Percentiles rank a stretch among this genome's conserved stretches.
phyloP scores from a whole-genome alignment of 2,113 vertebrate genomes.

The Mugil cephalus region DNA sequence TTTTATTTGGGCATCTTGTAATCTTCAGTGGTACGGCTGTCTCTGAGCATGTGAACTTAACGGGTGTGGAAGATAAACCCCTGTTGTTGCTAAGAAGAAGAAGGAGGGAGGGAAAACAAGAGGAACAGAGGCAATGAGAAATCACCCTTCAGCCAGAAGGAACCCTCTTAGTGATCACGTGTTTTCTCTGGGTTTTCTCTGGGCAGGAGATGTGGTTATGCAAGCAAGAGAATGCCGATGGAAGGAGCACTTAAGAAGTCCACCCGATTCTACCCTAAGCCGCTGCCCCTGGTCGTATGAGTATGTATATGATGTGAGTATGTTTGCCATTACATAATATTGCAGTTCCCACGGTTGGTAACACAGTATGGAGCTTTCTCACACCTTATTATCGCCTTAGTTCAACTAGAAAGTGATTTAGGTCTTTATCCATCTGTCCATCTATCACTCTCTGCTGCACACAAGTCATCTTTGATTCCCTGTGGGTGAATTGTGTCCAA shows the following conservation, averaged over 20 bases:
- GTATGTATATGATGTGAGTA: constrained; percentile 21
- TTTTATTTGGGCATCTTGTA: not conserved
- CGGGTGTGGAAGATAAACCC: constrained; percentile 12
- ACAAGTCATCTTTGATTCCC: not conserved
- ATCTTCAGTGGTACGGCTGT: constrained; percentile 9
- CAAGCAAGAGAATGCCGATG: constrained; percentile 65
- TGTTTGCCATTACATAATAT: constrained; percentile 49
- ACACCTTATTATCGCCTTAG: constrained; percentile 6
- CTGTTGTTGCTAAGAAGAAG: constrained; percentile 25
- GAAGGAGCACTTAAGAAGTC: constrained; percentile 68
- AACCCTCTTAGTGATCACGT: constrained; percentile 58
- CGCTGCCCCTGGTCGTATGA: constrained; percentile 26
- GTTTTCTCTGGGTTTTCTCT: constrained; percentile 44
- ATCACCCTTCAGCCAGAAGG: constrained; percentile 45
- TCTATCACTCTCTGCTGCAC: constrained; percentile 17
- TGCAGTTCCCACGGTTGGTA: constrained; percentile 40
- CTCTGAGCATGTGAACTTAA: constrained; percentile 19
- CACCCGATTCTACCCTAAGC: constrained; percentile 32
- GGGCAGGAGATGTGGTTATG: constrained; percentile 48
- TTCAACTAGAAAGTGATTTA: not conserved
- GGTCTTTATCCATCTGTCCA: not conserved
- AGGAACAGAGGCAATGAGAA: constrained; percentile 33
- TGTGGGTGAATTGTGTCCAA: constrained; percentile 9
- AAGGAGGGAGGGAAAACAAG: not conserved
- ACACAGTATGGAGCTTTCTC: constrained; percentile 33